phyloP scores from a whole-genome alignment of 2,888 invertebrate species.

The Rhopalosiphum nymphaeae region DNA sequence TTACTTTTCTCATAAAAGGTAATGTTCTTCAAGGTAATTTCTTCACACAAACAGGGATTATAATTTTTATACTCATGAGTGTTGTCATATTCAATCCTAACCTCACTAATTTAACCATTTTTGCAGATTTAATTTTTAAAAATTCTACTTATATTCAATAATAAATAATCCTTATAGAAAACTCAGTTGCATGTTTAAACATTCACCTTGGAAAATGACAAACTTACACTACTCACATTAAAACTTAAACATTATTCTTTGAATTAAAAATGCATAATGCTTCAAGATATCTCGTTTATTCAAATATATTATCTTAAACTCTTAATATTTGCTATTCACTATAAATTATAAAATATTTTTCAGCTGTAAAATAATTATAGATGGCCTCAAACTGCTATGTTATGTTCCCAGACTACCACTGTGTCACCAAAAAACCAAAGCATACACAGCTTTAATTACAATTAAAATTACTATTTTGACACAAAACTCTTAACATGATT shows the following conservation, averaged over 20 bases:
- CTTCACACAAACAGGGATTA: no score
- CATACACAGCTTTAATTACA: not conserved
- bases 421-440: not conserved
- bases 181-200: no score
- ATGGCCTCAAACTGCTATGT: not conserved
- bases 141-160: no score
- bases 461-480: not conserved
- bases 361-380: not conserved
- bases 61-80: no score
- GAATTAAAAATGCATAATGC: not conserved
- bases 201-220: not conserved
- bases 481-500: not conserved
- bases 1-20: no score
- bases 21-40: no score
- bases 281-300: not conserved
- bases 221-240: not conserved
- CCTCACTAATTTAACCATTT: no score
- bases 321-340: not conserved
- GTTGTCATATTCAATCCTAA: no score
- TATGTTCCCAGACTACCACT: not conserved
- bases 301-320: not conserved
- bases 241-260: no score
- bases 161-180: no score
- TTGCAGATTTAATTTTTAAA: no score
- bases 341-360: conserved; percentile 2